These are phyloP conservation scores for Sphenodon punctatus DNA, from an alignment of 2,797 vertebrate genomes.

Conservation along the genomic window DNA sequence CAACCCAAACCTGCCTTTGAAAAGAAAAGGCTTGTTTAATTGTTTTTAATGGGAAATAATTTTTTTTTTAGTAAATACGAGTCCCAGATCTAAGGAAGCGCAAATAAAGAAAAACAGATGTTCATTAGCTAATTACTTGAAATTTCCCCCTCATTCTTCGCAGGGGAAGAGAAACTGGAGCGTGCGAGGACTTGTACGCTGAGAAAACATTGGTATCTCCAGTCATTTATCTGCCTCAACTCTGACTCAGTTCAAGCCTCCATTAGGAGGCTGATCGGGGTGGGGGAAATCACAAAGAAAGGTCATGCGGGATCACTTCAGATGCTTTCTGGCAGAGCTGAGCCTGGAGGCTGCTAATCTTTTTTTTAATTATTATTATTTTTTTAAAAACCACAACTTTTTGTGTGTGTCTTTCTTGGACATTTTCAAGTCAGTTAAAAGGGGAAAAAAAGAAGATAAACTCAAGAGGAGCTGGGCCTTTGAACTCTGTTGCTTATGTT, in stretches of 20 bases:
- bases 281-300: conserved; percentile 57
- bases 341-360: conserved; percentile 48
- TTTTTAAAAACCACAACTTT: too few species aligned
- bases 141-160: conserved; percentile 38
- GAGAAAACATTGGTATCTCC: conserved; percentile 64
- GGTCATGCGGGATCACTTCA: conserved; percentile 62
- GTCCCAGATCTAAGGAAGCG: conserved; percentile 44
- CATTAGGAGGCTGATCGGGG: conserved; percentile 44
- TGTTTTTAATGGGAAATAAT: conserved; percentile 57
- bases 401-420: neutral
- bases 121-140: conserved; percentile 58
- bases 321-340: conserved; percentile 56
- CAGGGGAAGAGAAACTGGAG: conserved; percentile 48
- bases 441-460: conserved; percentile 11
- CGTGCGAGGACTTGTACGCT: conserved; percentile 59
- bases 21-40: neutral
- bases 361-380: too few species aligned
- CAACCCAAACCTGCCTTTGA: conserved; percentile 8
- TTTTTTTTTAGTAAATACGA: conserved; percentile 64
- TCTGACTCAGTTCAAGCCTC: conserved; percentile 54
- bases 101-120: conserved; percentile 59
- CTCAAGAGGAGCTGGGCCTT: neutral
- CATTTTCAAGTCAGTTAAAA: neutral
- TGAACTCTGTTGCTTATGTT: conserved; percentile 32
- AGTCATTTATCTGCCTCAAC: conserved; percentile 66